Percentiles rank a stretch among this genome's conserved stretches.
phyloP scores from a whole-genome alignment of 2,888 invertebrate species.

The Hemicrepidius hirtus region DNA sequence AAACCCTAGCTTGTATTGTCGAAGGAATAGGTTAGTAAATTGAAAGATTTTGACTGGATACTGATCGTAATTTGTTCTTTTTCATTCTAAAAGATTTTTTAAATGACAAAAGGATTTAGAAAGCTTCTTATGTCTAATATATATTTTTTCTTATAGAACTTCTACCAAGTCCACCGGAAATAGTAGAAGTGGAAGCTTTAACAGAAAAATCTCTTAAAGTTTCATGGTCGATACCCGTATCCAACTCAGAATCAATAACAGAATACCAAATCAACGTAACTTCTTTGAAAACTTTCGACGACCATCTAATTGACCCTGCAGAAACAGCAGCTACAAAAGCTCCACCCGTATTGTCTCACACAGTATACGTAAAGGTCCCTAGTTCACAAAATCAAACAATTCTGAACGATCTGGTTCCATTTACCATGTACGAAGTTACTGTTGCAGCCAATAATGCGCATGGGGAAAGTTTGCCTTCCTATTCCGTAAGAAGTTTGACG shows the following conservation, averaged over 20 bases:
- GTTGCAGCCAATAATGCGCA: conserved; percentile 84
- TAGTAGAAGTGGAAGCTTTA: conserved; percentile 82
- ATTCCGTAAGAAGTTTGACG: conserved; percentile 83
- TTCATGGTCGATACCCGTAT: conserved; percentile 80
- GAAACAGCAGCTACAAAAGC: conserved; percentile 62
- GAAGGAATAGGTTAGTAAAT: conserved; percentile 80
- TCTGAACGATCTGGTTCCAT: conserved; percentile 80
- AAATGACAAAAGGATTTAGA: too few relatives aligned
- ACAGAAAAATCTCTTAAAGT: conserved; percentile 83
- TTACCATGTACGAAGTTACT: conserved; percentile 89
- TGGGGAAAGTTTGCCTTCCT: conserved; percentile 86
- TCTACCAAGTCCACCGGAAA: conserved; percentile 84
- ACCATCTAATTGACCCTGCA: conserved; percentile 73
- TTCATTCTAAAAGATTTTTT: neutral
- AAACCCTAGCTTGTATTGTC: conserved; percentile 87
- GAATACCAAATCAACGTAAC: conserved; percentile 84
- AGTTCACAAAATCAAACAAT: conserved; percentile 76
- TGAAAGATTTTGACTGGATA: neutral
- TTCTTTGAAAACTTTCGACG: conserved; percentile 81
- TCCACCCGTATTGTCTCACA: conserved; percentile 66
- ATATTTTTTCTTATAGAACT: conserved; percentile 74
- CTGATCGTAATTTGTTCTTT: neutral
- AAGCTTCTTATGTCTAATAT: too few relatives aligned
- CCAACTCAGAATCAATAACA: conserved; percentile 79
- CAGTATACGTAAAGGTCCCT: conserved; percentile 75